Evolutionary conservation across 2,888 invertebrate species (phyloP).

Genomic region (Amphipyra berbera): DNA sequence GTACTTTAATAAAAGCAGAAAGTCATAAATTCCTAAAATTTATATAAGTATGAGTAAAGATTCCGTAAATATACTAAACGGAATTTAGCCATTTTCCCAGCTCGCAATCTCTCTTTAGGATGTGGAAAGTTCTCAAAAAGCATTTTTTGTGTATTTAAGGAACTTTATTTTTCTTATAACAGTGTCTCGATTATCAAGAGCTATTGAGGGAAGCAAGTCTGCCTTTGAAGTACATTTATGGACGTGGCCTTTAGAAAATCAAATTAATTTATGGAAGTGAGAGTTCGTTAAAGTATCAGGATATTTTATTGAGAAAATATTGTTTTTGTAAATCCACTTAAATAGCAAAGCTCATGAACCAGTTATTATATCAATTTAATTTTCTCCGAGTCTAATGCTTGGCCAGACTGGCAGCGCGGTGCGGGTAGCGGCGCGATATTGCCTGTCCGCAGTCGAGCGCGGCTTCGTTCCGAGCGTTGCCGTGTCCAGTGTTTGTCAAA

Average conservation of each 20-base stretch:
- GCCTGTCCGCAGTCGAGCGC: no score
- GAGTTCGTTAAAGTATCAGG: conserved; percentile 50
- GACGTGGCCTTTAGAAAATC: conserved; percentile 57
- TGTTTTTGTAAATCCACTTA: conserved; percentile 30
- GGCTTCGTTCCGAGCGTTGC: no score
- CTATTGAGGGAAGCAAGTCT: conserved; percentile 64
- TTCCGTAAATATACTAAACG: conserved; percentile 46
- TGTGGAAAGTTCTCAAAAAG: conserved; percentile 58
- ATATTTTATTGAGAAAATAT: conserved; percentile 39
- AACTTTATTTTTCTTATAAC: conserved; percentile 59
- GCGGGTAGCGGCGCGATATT: no score
- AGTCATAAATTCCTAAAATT: conserved; percentile 22
- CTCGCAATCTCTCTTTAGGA: conserved; percentile 49
- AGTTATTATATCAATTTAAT: not conserved
- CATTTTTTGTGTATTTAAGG: conserved; percentile 59
- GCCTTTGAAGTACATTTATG: conserved; percentile 59
- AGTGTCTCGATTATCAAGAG: conserved; percentile 65
- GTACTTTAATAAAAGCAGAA: not conserved
- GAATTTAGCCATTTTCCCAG: conserved; percentile 39
- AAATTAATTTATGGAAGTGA: conserved; percentile 64
- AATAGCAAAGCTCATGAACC: conserved; percentile 19
- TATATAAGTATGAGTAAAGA: conserved; percentile 38
- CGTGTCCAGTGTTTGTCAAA: no score
- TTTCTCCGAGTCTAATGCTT: no score
- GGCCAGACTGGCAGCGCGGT: no score